Base-by-base conservation (phyloP, 2,888 invertebrate species). In the Drosophila subquinaria region DNA sequence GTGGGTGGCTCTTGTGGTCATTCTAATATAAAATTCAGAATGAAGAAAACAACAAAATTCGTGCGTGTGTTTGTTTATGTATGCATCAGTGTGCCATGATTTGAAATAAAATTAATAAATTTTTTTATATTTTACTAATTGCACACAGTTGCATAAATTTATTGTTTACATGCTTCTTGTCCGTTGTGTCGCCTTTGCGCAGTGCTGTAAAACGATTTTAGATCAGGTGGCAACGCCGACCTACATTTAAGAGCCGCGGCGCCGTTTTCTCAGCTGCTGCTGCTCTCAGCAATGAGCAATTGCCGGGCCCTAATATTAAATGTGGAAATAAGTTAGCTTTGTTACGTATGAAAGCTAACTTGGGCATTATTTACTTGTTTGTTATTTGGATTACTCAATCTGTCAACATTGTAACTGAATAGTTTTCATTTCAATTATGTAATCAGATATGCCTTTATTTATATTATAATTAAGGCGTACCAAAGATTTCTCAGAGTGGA, bases 61-160 rank as follows among this genome's bases (percentile, higher is more conserved):
- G 36, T 43, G 20, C 5, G n/a, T 56, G 13, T 20, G 5, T 15
- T 5, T 33, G n/a, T 27, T 27, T 27, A 27, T 55, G 9, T 5
- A 3, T 33, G 33, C 17, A n/a, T 13, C 2, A 45, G 27, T 42
- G 10, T 45, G n/a, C 33, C 6, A 8, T 23, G 13, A 36, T 27
- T 5, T 35, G 27, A 1, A n/a, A 47, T 17, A 4, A 3, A 9
- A 11, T 43, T 40, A 45, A 1, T 35, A n/a, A 23, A 9, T 40
- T 13, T 2, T 30, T 35, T 38, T 6, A 6, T n/a, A 35, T 27
- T 43, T 63, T 3, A 47, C 15, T 33, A 56, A 59, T 56, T 60
- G 35, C 20, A 47, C 10, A 13, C 27, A 81, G 56, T 83, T 83
- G 87, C 84, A 84, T 80, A 87, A 87, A 83, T 81, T 75, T 62